Base-by-base conservation (phyloP, 2,113 vertebrate genomes). In the Chascanopsetta lugubris region DNA sequence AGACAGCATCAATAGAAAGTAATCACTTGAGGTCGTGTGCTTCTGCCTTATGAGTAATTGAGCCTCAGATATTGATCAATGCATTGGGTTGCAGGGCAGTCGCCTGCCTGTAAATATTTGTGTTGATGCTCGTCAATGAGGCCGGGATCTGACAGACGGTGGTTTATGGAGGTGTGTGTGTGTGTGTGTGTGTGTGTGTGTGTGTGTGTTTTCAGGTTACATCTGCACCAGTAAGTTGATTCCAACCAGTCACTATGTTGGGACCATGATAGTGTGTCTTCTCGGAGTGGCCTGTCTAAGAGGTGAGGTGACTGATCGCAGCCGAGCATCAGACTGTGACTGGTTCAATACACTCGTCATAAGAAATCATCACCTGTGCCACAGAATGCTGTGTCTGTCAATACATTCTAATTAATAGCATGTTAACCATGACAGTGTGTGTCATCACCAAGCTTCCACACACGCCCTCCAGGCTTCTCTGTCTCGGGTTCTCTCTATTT, bases 241-340 rank as follows among this genome's bases (percentile, higher is more conserved):
- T 50, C 95, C 95, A 0, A 85, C 94, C 56, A 92, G 93, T 76
- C 95, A 95, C 73, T 96, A 95, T 51, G 86, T 94, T 9, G 94
- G 94, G 68, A 94, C 94, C 0, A 74, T 93, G 61, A 79, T 96
- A 57, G 87, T 96, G 1, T 92, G 95, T 30, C 90, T 97, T 69
- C 90, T 95, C 1, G 95, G 95, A 7, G 93, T 97, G 21, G 94
- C 93, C 59, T 97, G 94, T 86, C 91, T 97, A 32, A 87, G 95
- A 95, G 95, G 95, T 97, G 86, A 89, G 93, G 61, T 20, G 15
- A 6, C 58, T 8, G 17, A 32, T 63, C 13, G 56, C 9, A 61
- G 38, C 17, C 22, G 3, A 15, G 50, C 22, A 3, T 20, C 26
- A 27, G 25, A 11, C 22, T 1, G 51, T 61, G 22, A 50, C 26